Evolutionary conservation across 2,113 vertebrate genomes (phyloP).

Genomic region (Strigops habroptila): DNA sequence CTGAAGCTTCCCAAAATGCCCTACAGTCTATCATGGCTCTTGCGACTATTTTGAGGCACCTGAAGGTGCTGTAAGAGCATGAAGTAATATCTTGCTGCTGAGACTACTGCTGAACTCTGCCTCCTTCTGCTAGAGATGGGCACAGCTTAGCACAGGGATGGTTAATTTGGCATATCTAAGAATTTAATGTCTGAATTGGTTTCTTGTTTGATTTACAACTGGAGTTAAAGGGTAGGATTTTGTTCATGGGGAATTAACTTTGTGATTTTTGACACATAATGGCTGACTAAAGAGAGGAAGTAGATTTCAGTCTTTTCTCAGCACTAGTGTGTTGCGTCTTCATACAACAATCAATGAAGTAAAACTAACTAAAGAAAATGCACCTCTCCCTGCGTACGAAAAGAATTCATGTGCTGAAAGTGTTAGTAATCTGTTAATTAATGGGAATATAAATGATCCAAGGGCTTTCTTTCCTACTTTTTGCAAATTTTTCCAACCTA

Average conservation of each 20-base stretch:
- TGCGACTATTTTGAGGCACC: neutral
- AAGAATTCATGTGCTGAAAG: neutral
- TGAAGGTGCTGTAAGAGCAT: neutral
- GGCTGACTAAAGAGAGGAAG: neutral
- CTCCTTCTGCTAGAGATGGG: neutral
- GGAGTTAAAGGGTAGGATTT: neutral
- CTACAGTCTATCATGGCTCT: neutral
- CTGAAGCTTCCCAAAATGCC: neutral
- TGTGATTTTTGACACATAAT: neutral
- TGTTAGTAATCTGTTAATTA: neutral
- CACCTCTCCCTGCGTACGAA: neutral
- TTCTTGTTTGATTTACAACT: neutral
- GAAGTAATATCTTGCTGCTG: neutral
- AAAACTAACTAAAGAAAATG: neutral
- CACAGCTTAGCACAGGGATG: neutral
- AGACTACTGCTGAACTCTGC: neutral
- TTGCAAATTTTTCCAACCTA: neutral
- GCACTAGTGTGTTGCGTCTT: neutral
- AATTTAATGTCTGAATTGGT: neutral
- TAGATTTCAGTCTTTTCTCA: neutral
- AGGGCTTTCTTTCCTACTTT: neutral
- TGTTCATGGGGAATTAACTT: neutral
- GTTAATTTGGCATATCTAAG: neutral
- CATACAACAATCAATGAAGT: neutral
- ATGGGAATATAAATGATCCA: neutral